These are phyloP conservation scores for Cotesia glomerata DNA, from an alignment of 1,140 invertebrate genomes.

Conservation along the genomic window DNA sequence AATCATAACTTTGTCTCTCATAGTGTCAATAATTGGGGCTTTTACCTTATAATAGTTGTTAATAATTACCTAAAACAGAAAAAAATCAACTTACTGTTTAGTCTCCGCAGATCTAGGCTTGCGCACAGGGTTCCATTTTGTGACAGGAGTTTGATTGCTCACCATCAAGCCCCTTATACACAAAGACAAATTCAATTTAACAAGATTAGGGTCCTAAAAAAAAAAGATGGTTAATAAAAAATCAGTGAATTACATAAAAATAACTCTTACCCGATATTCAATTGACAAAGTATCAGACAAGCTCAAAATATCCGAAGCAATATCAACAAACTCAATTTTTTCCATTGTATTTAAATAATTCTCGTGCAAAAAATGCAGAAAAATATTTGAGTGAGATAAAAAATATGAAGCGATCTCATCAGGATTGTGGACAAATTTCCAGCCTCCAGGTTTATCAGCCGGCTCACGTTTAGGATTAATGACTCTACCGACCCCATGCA, in stretches of 20 bases:
- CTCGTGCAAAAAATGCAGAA: slow-evolving; percentile 73
- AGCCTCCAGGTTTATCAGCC: slow-evolving; percentile 29
- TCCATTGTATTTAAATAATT: slow-evolving; percentile 77
- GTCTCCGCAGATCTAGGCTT: slow-evolving; percentile 62
- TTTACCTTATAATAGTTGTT: too few species aligned
- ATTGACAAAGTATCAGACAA: slow-evolving; percentile 69
- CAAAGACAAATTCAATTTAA: slow-evolving; percentile 54
- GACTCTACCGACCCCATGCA: slow-evolving; percentile 78
- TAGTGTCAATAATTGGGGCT: too few species aligned
- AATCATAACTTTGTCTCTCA: too few species aligned
- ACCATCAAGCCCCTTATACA: slow-evolving; percentile 74
- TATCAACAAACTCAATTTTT: slow-evolving; percentile 64
- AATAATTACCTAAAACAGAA: too few species aligned
- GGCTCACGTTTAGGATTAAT: slow-evolving; percentile 73
- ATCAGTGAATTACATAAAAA: slow-evolving; percentile 8
- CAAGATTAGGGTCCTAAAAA: slow-evolving; percentile 50
- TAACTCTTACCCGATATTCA: slow-evolving; percentile 68
- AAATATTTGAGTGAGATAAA: slow-evolving; percentile 67
- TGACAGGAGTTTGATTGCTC: slow-evolving; percentile 70
- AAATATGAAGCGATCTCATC: slow-evolving; percentile 71
- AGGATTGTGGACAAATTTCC: slow-evolving; percentile 68
- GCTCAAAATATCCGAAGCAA: slow-evolving; percentile 68
- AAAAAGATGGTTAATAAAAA: slow-evolving; percentile 15
- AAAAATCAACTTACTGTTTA: slow-evolving; percentile 41
- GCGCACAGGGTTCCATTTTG: slow-evolving; percentile 74